Evolutionary conservation across 2,888 invertebrate species (phyloP).

Genomic region (Gonocerus acuteangulatus): DNA sequence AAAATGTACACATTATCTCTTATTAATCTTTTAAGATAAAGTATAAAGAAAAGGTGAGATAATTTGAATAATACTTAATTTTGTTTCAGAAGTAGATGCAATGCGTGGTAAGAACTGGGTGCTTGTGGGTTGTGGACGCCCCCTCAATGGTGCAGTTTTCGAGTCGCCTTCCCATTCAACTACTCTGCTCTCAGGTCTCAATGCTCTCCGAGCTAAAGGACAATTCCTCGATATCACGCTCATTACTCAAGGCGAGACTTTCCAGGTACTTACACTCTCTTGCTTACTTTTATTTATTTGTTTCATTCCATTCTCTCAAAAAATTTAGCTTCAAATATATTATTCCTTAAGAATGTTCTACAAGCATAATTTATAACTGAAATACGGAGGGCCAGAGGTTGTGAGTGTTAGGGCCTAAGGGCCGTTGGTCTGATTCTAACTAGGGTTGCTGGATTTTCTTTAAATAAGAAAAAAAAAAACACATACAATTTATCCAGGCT

Average conservation of each 20-base stretch:
- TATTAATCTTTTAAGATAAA: no score
- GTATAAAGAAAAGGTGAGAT: no score
- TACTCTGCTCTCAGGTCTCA: slow-evolving; percentile 53
- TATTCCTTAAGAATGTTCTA: no score
- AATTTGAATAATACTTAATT: no score
- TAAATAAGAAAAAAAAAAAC: no score
- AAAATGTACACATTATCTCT: no score
- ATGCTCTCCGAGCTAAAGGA: slow-evolving; percentile 52
- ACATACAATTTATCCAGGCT: no score
- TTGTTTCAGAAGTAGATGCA: slow-evolving; percentile 8
- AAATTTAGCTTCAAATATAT: neutral
- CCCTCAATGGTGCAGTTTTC: slow-evolving; percentile 47
- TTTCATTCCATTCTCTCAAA: neutral
- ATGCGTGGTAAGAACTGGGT: slow-evolving; percentile 42
- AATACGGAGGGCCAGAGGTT: no score
- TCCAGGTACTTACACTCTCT: slow-evolving; percentile 52
- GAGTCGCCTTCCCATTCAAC: slow-evolving; percentile 51
- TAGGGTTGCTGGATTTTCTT: no score
- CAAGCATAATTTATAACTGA: no score
- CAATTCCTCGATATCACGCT: slow-evolving; percentile 60
- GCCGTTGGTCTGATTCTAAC: no score
- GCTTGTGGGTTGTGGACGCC: slow-evolving; percentile 42
- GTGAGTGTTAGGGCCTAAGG: no score
- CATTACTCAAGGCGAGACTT: slow-evolving; percentile 55
- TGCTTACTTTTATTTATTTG: neutral